A percentile compares a stretch with the other conserved stretches of the same genome.
These are phyloP conservation scores for Ceratina calcarata DNA, from an alignment of 1,140 invertebrate genomes.

Conservation along the genomic window DNA sequence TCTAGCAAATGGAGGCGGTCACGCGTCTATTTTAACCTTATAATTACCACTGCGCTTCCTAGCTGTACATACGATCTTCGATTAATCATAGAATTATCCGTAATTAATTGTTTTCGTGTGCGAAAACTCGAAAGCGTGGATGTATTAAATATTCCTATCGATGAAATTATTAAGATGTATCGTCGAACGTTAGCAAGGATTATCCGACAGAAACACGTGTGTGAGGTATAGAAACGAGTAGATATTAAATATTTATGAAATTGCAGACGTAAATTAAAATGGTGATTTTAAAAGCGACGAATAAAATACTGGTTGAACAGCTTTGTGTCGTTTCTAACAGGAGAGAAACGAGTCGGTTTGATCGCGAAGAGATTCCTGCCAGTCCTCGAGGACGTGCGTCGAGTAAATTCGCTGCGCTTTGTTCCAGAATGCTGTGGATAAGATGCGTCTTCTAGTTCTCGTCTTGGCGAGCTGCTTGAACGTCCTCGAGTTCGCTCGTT, in stretches of 20 bases:
- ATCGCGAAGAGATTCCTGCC: not conserved
- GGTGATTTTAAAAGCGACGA: too few species aligned
- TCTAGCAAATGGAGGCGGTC: not conserved
- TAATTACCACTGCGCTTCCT: not conserved
- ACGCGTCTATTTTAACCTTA: not conserved
- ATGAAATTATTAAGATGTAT: too few species aligned
- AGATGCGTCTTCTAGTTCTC: conserved; percentile 75
- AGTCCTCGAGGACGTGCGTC: not conserved
- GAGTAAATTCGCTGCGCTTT: conserved; percentile 42
- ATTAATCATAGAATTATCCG: not conserved
- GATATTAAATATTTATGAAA: too few species aligned
- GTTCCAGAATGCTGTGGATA: conserved; percentile 77
- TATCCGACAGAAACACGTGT: too few species aligned
- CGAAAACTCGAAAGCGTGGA: too few species aligned
- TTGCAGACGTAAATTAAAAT: too few species aligned
- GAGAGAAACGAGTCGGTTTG: conserved; percentile 1
- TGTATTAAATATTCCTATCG: not conserved
- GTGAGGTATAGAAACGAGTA: too few species aligned
- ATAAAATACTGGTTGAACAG: too few species aligned
- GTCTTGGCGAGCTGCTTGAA: conserved; percentile 69
- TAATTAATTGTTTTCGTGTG: not conserved
- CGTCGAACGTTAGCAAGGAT: too few species aligned
- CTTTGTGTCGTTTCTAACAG: too few species aligned
- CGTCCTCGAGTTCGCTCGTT: conserved; percentile 57
- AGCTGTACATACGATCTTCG: too few species aligned